A percentile compares a stretch with the other conserved stretches of the same genome.
Evolutionary conservation across 2,888 invertebrate genomes (phyloP).

Genomic region (Barypeithes pellucidus): DNA sequence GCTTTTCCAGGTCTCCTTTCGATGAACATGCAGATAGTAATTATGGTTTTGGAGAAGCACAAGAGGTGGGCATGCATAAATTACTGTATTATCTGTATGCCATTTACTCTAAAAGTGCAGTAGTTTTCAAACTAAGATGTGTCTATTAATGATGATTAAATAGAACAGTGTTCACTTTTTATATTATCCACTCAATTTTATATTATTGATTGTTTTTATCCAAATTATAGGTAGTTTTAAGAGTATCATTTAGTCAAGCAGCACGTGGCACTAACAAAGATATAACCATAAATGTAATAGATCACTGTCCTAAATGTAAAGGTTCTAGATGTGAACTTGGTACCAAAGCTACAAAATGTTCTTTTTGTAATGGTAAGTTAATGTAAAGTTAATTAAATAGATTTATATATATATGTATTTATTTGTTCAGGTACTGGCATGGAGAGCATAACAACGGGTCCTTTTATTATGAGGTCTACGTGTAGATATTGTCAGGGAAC

Average conservation of each 20-base stretch:
- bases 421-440: conserved; percentile 76
- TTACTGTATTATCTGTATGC: background rate
- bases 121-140: no score
- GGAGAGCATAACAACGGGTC: conserved; percentile 88
- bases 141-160: no score
- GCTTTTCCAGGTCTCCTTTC: conserved; percentile 76
- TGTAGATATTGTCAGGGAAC: conserved; percentile 93
- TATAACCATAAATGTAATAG: conserved; percentile 91
- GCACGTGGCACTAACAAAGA: conserved; percentile 97
- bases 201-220: background rate
- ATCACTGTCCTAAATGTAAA: conserved; percentile 91
- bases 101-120: no score
- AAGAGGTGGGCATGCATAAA: conserved; percentile 79
- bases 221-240: conserved; percentile 82
- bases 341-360: conserved; percentile 91
- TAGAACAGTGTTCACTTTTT: no score
- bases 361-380: conserved; percentile 89
- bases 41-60: conserved; percentile 92
- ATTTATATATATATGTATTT: background rate
- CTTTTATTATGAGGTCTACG: conserved; percentile 97
- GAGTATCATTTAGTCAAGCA: conserved; percentile 93
- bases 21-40: conserved; percentile 91
- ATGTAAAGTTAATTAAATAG: background rate
- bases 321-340: conserved; percentile 93
- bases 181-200: no score